phyloP scores from a whole-genome alignment of 2,797 vertebrate species.

The Setipinna tenuifilis region DNA sequence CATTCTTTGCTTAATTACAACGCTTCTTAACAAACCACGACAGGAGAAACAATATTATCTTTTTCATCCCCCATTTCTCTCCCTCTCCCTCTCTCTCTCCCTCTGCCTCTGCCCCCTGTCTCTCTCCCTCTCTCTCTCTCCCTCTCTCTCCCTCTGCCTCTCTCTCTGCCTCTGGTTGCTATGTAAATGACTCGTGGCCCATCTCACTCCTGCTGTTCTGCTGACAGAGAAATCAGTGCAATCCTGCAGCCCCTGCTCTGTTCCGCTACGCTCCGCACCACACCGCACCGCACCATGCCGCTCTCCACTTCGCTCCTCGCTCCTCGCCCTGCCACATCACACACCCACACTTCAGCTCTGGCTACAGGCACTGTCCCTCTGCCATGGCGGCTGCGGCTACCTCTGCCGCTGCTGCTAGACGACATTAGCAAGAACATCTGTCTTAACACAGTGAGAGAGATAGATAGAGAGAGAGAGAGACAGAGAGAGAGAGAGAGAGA shows the following conservation, averaged over 20 bases:
- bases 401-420: not conserved
- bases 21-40: slow-evolving; percentile 54
- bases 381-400: not conserved
- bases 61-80: slow-evolving; percentile 24
- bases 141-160: not conserved
- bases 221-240: slow-evolving; percentile 10
- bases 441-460: not conserved
- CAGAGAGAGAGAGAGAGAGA: not conserved
- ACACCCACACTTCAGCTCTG: not conserved
- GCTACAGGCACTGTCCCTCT: not conserved
- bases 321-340: not conserved
- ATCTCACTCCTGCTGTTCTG: slow-evolving; percentile 44
- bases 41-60: slow-evolving; percentile 53
- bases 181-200: slow-evolving; percentile 59
- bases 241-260: not conserved
- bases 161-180: slow-evolving; percentile 36
- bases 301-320: too few relatives aligned
- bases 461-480: not conserved
- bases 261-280: not conserved
- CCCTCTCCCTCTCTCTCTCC: not conserved
- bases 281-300: not conserved
- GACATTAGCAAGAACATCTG: not conserved
- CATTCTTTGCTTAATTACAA: slow-evolving; percentile 56
- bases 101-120: slow-evolving; percentile 12
- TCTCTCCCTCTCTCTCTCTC: not conserved